A percentile compares a stretch with the other conserved stretches of the same genome.
phyloP scores from a whole-genome alignment of 2,113 vertebrate genomes.

The Entelurus aequoreus region DNA sequence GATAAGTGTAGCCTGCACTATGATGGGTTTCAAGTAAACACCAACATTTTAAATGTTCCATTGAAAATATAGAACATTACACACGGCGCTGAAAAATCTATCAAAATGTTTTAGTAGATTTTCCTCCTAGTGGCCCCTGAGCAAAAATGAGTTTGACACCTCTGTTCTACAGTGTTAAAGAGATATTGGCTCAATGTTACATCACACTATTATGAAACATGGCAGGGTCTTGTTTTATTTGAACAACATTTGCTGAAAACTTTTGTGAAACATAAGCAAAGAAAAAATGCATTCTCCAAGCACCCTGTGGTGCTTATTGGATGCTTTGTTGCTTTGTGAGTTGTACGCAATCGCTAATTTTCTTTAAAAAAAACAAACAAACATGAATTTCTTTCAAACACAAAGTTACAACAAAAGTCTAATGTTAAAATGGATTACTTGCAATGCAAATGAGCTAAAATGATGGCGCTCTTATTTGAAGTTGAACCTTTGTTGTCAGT shows the following conservation, averaged over 20 bases:
- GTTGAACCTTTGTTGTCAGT: conserved; percentile 69
- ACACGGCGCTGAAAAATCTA: too few relatives aligned
- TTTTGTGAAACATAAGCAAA: conserved; percentile 13
- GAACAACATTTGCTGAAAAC: conserved; percentile 40
- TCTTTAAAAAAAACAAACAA: too few relatives aligned
- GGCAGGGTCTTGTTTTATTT: conserved; percentile 24
- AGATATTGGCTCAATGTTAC: conserved; percentile 52
- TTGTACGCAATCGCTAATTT: conserved; percentile 50
- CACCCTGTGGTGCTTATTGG: too few relatives aligned
- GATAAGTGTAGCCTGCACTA: too few relatives aligned
- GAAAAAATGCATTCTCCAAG: conserved; percentile 35
- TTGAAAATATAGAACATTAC: too few relatives aligned
- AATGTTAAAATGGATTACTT: conserved; percentile 63
- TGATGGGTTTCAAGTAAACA: too few relatives aligned
- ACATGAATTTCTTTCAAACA: conserved; percentile 46
- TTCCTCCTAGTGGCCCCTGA: too few relatives aligned
- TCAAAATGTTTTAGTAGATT: too few relatives aligned
- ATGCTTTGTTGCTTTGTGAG: conserved; percentile 51
- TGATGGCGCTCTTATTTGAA: conserved; percentile 64
- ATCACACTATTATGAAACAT: conserved; percentile 40
- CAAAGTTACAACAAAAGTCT: conserved; percentile 53
- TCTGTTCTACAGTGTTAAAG: conserved; percentile 14
- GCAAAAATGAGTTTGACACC: too few relatives aligned
- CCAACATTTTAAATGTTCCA: too few relatives aligned
- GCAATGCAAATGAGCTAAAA: conserved; percentile 67